Evolutionary conservation across 2,797 vertebrate species (phyloP), one percentile per base, ranked within the genome.

Genomic region (Sebastolobus altivelis): DNA sequence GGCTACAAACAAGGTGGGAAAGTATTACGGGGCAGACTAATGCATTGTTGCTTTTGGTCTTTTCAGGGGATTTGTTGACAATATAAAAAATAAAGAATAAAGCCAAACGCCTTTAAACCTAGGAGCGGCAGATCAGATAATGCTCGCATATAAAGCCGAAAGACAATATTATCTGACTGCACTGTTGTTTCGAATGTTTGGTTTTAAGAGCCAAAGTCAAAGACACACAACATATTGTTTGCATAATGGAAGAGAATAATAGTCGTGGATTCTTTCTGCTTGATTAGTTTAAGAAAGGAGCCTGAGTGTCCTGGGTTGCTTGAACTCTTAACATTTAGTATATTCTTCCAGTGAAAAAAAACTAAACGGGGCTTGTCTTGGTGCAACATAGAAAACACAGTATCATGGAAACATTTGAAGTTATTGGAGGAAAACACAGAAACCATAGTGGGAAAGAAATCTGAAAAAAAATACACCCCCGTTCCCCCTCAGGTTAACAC

Each of bases 81-180:
- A 75, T 33, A 58, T 66, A 6, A 66, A 66, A 65, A 56, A 54
- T 25, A 61, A 22, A 37, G 20, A 62, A 22, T 22, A 62, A 38
- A 38, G 22, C 61, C 52, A 40, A 22, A 49, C n/a, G 27, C 38
- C 29, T 67, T 67, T 56, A 43, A 56, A 20, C 27, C 0, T 8
- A 22, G 20, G 33, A 55, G 20, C 1, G 3, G 9, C 33, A n/a
- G 40, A 56, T 55, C 46, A 8, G 25, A 55, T 60, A 59, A 72
- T 52, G 14, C 25, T 55, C 33, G 2, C 14, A 1, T 11, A 29
- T 54, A 4, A 29, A 20, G 2, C 4, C 2, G 13, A 63, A 62
- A 62, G 8, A 43, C 60, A 22, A 40, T n/a, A 49, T 20, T 27
- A 27, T 69, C 55, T 38, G 43, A 61, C 27, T 52, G 9, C 10